Evolutionary conservation across 1,140 invertebrate genomes (phyloP), one percentile per base, ranked within the genome.

Genomic region (Drosophila pseudoobscura): DNA sequence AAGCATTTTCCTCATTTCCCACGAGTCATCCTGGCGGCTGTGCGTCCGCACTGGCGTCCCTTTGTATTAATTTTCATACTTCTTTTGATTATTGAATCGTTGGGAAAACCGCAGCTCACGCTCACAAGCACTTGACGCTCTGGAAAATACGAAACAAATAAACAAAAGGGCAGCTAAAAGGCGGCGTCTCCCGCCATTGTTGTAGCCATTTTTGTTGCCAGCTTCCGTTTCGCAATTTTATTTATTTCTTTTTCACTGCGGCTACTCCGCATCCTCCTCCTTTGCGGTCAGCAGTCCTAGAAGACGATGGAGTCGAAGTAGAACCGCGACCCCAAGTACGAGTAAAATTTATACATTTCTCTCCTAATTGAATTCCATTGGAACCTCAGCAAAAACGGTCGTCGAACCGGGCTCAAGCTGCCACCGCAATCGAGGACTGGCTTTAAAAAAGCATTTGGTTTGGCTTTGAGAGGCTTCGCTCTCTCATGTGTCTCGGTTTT

Each of bases 31-130:
- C 9, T 52, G 5, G 52, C 15, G 49, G 22, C 46, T 46, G 50
- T 11, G 49, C 64, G 24, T 17, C 17, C 52, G 11, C 35, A 39
- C 35, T 39, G 59, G 24, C 57, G 69, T 70, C 64, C 70, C 39
- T 82, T 88, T 87, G 83, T 82, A 87, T 87, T 82, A 69, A 87
- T 87, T 87, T 78, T 78, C 78, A 82, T 82, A 75, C 78, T 75
- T 75, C 78, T 70, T 75, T 65, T 71, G 70, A 78, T 88, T 78
- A 78, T 87, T 78, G 70, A 80, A 80, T 82, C 72, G 83, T 50
- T 61, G 49, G 64, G 62, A 20, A 22, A 43, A 26, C 56, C 55
- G 35, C 39, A 44, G 20, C 3, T 35, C 43, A 65, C 55, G n/a
- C 29, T 56, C 43, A 47, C 47, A 11, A n/a, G 26, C 65, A 52